phyloP scores from a whole-genome alignment of 1,140 invertebrate species.

The Pomacea maculata region DNA sequence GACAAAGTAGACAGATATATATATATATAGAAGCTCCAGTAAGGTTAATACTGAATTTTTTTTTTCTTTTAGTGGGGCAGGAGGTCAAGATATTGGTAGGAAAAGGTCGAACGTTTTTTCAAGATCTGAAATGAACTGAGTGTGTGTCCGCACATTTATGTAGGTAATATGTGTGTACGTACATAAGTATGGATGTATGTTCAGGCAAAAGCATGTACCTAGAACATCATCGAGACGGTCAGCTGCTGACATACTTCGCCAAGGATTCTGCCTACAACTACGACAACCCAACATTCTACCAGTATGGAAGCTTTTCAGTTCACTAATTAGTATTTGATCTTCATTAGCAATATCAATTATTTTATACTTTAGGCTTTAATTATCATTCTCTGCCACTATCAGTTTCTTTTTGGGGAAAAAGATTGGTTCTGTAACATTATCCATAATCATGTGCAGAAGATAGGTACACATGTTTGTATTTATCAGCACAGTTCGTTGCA shows the following conservation, averaged over 20 bases:
- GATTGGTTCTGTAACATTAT: too few species aligned
- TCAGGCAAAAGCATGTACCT: background rate
- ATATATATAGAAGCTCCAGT: background rate
- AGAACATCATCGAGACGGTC: conserved; percentile 5
- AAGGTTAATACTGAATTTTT: background rate
- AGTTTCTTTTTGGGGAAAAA: too few species aligned
- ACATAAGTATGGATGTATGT: background rate
- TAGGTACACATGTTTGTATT: too few species aligned
- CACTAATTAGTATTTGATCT: too few species aligned
- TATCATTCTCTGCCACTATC: too few species aligned
- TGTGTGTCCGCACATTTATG: background rate
- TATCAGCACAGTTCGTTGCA: too few species aligned
- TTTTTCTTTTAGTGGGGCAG: background rate
- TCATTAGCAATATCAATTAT: too few species aligned
- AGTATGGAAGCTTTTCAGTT: background rate
- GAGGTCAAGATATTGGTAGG: background rate
- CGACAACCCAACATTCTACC: conserved; percentile 2
- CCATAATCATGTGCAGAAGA: too few species aligned
- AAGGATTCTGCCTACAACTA: conserved; percentile 10
- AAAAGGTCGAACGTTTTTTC: background rate
- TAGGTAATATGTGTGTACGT: background rate
- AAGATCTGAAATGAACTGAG: background rate
- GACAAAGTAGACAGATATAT: background rate
- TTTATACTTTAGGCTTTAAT: too few species aligned
- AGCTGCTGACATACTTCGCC: background rate